These are phyloP conservation scores for Echinometra lucunter DNA, from an alignment of 53 echinoderm and acorn worm genomes.

Conservation along the genomic window DNA sequence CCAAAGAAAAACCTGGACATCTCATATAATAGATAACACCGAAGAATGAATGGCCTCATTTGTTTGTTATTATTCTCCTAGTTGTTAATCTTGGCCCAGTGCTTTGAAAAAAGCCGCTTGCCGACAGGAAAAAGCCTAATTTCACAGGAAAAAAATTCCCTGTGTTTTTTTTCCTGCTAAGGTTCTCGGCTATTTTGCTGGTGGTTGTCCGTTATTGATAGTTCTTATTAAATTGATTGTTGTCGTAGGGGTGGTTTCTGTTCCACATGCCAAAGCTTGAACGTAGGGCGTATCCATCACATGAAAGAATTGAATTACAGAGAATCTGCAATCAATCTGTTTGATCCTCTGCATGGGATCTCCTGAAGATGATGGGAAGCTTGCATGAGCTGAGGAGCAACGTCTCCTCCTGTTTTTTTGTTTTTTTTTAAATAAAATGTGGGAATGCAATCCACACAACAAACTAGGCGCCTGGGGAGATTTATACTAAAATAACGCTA, in stretches of 20 bases:
- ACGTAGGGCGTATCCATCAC: not conserved
- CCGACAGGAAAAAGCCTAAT: not conserved
- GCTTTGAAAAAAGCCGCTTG: not conserved
- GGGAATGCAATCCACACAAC: not conserved
- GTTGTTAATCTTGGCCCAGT: not conserved
- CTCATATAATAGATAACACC: not conserved
- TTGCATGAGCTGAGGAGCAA: not conserved
- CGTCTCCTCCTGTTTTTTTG: not conserved
- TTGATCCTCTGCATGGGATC: not conserved
- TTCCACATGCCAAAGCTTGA: not conserved
- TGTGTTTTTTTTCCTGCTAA: not conserved
- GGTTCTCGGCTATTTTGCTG: not conserved
- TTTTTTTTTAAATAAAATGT: too few relatives aligned
- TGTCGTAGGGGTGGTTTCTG: not conserved
- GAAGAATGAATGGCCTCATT: not conserved
- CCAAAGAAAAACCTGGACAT: not conserved
- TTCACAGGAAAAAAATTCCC: not conserved
- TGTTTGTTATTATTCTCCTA: not conserved
- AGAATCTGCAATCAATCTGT: not conserved
- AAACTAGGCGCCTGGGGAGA: constrained; percentile 3
- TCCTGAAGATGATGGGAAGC: not conserved
- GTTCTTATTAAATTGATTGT: not conserved
- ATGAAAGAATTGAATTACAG: not conserved
- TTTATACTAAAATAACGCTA: constrained; percentile 44
- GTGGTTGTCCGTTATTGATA: constrained; percentile 2